Percentiles rank a stretch among this genome's conserved stretches.
Evolutionary conservation across 2,888 invertebrate genomes (phyloP).

Genomic region (Epinotia nisella): DNA sequence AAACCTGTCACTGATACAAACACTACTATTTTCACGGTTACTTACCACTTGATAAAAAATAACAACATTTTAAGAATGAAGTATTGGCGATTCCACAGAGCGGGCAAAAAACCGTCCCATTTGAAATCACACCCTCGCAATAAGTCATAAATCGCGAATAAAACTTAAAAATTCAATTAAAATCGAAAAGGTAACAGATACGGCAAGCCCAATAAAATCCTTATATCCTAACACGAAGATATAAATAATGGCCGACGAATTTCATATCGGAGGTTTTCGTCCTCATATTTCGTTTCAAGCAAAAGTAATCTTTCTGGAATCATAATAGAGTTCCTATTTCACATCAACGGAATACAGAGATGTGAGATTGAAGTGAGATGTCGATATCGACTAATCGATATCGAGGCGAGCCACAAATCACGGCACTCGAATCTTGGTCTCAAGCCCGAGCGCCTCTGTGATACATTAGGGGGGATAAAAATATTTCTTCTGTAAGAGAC

Average conservation of each 20-base stretch:
- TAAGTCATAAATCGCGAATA: conserved; percentile 32
- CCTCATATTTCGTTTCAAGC: background rate
- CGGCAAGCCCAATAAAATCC: conserved; percentile 58
- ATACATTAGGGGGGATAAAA: conserved; percentile 79
- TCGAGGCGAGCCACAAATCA: conserved; percentile 54
- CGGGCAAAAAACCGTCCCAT: conserved; percentile 1
- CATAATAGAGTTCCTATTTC: conserved; percentile 19
- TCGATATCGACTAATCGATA: conserved; percentile 63
- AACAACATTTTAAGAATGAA: background rate
- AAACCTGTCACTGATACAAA: background rate
- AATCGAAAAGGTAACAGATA: conserved; percentile 35
- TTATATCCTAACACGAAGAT: conserved; percentile 66
- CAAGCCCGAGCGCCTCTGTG: conserved; percentile 61
- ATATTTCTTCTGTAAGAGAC: conserved; percentile 74
- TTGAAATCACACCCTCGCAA: conserved; percentile 12
- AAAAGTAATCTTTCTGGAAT: background rate
- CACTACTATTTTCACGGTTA: too few relatives aligned
- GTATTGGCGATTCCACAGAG: background rate
- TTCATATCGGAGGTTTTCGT: conserved; percentile 43
- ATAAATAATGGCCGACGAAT: conserved; percentile 65
- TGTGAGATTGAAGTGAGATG: conserved; percentile 3
- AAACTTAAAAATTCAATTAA: conserved; percentile 46
- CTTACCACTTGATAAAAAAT: too few relatives aligned
- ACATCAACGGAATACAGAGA: background rate
- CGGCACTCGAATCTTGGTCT: conserved; percentile 59